phyloP scores from a whole-genome alignment of 1,140 invertebrate species.

The Phortica variegata region DNA sequence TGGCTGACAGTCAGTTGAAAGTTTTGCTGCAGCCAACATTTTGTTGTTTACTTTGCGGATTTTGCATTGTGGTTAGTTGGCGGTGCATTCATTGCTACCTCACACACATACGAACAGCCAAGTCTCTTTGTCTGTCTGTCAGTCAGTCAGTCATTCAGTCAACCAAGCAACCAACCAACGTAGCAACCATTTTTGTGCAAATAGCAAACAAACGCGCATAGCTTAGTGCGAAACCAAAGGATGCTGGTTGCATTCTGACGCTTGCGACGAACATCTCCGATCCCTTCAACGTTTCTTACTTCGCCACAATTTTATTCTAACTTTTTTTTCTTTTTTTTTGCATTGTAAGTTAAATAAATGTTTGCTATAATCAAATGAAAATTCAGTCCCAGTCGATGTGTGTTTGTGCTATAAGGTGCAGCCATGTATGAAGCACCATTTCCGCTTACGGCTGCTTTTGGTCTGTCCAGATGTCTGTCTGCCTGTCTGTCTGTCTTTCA shows the following conservation, averaged over 20 bases:
- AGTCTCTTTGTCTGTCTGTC: conserved; percentile 7
- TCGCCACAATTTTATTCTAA: too few relatives aligned
- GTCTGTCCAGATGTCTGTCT: conserved; percentile 6
- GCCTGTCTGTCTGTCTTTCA: conserved; percentile 4
- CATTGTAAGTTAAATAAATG: conserved; percentile 49
- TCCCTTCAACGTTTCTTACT: too few relatives aligned
- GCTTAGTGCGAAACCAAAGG: background rate
- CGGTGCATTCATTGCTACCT: conserved; percentile 30
- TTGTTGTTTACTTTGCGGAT: conserved; percentile 53
- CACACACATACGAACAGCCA: too few relatives aligned
- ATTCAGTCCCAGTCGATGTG: conserved; percentile 33
- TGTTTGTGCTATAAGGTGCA: conserved; percentile 17
- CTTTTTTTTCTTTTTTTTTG: too few relatives aligned
- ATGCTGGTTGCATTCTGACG: conserved; percentile 24
- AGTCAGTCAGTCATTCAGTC: conserved; percentile 5
- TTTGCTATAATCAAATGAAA: conserved; percentile 55
- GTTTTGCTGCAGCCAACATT: background rate
- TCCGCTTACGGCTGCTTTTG: conserved; percentile 19
- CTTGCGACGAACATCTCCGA: too few relatives aligned
- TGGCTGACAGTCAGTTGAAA: too few relatives aligned
- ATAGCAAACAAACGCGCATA: background rate
- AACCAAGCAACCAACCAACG: too few relatives aligned
- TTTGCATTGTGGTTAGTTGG: conserved; percentile 51
- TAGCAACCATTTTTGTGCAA: conserved; percentile 26
- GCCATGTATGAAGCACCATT: conserved; percentile 31